phyloP scores from a whole-genome alignment of 2,888 invertebrate species.

The Xestoiulus laeticollis region DNA sequence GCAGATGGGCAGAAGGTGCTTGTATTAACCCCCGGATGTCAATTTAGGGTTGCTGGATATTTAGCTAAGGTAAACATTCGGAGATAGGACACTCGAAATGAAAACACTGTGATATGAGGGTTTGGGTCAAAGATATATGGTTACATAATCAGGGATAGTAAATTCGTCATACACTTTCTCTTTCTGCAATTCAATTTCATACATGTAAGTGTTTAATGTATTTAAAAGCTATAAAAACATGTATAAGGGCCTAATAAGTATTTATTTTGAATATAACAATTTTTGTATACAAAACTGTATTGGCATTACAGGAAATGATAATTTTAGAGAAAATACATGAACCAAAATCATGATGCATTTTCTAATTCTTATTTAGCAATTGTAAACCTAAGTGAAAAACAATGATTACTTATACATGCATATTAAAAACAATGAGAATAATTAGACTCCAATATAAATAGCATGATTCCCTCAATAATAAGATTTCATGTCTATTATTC shows the following conservation, averaged over 20 bases:
- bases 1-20: slow-evolving; percentile 4
- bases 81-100: not conserved
- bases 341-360: too few relatives aligned
- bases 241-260: not conserved
- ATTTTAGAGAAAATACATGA: too few relatives aligned
- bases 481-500: too few relatives aligned
- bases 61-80: not conserved
- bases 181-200: not conserved
- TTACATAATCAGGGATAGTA: too few relatives aligned
- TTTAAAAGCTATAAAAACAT: not conserved
- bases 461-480: too few relatives aligned
- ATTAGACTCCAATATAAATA: too few relatives aligned
- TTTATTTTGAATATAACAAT: not conserved
- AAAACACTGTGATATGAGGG: not conserved
- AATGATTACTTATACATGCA: too few relatives aligned
- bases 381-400: too few relatives aligned
- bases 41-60: not conserved
- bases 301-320: too few relatives aligned
- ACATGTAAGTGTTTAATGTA: not conserved
- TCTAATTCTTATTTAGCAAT: too few relatives aligned
- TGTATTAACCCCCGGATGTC: not conserved
- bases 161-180: not conserved
- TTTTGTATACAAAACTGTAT: not conserved
- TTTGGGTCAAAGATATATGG: too few relatives aligned
- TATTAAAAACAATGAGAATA: too few relatives aligned